Evolutionary conservation across 1,140 invertebrate species (phyloP), one percentile per base, ranked within the genome.

Genomic region (Drosophila sucinea): DNA sequence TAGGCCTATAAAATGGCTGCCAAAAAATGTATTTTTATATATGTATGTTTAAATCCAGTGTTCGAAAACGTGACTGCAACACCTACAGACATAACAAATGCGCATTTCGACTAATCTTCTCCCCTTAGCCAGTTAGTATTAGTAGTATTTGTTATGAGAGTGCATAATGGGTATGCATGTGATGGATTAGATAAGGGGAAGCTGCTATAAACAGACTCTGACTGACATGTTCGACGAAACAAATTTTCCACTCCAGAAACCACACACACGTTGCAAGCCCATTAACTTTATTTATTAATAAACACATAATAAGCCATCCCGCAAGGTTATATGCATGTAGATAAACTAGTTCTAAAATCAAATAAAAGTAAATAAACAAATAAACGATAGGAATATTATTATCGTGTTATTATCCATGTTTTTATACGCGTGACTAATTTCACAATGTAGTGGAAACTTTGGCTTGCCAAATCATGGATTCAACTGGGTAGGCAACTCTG

Each of bases 201-300:
- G 32, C 17, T 30, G 40, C 60, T 51, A 40, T 63, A 71, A 55
- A 55, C 56, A 64, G 25, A 65, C 55, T 67, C 27, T 25, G 32
- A 17, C 33, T 25, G 60, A 41, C 8, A 30, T 29, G 23, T 23
- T 10, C 27, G 35, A 54, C 33, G 40, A 25, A 64, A 51, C 73
- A 60, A 79, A 83, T 63, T 83, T 83, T 82, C 71, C 75, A 63
- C 67, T 72, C 33, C 35, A 69, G 8, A 30, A 64, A 68, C 66
- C 60, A 38, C 6, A 29, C n/a, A 29, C 30, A 58, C 7, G 3
- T 10, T 33, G 67, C 32, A 25, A 35, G 41, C 27, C 35, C 40
- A 17, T 32, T 58, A 62, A 11, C 40, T 54, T 55, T 10, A 33
- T 33, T 33, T 38, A 33, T 62, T 61, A 41, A 55, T 62, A 41